These are phyloP conservation scores for Galaxias olidus DNA, from an alignment of 2,797 vertebrate genomes.

Conservation along the genomic window DNA sequence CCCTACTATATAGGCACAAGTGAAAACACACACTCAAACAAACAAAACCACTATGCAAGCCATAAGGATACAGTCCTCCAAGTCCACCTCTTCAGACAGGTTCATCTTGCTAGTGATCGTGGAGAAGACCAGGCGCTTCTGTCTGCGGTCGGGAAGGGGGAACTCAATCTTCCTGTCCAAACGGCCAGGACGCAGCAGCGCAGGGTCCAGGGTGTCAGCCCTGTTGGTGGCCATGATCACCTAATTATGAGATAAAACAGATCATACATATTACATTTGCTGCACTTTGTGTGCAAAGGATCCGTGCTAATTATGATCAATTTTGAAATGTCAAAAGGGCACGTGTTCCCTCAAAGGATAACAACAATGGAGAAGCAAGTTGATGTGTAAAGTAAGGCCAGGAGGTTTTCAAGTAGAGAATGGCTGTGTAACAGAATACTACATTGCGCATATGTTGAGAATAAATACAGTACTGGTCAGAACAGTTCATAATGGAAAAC, in stretches of 20 bases:
- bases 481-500: not conserved
- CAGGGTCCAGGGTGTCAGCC: slow-evolving; percentile 92
- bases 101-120: slow-evolving; percentile 98
- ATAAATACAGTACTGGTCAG: no score
- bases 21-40: slow-evolving; percentile 3
- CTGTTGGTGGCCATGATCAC: slow-evolving; percentile 97
- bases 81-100: slow-evolving; percentile 92
- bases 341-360: no score
- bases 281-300: no score
- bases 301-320: no score
- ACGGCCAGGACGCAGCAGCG: slow-evolving; percentile 88
- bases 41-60: not conserved
- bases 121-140: slow-evolving; percentile 92
- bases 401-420: no score
- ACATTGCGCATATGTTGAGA: no score
- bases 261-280: no score
- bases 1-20: not conserved
- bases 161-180: slow-evolving; percentile 95
- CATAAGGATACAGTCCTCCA: slow-evolving; percentile 92
- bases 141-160: slow-evolving; percentile 89
- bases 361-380: no score
- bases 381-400: no score
- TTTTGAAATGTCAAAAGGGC: no score
- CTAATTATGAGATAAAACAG: slow-evolving; percentile 52
- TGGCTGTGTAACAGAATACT: no score